phyloP scores from a whole-genome alignment of 2,888 invertebrate genomes.

The Dinocampus coccinellae region DNA sequence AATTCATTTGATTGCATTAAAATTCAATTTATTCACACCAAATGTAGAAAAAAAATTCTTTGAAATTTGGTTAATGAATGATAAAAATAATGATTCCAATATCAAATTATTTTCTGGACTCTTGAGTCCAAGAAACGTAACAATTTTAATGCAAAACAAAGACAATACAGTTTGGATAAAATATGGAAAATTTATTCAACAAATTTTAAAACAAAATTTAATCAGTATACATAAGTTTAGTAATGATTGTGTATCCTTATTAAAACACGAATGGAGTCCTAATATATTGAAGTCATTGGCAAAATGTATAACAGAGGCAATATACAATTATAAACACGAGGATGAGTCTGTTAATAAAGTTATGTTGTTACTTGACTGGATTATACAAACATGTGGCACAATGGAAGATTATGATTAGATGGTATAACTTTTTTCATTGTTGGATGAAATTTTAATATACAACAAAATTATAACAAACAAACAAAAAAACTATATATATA shows the following conservation, averaged over 20 bases:
- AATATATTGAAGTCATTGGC: conserved; percentile 55
- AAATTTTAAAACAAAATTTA: conserved; percentile 72
- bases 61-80: conserved; percentile 57
- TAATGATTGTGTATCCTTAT: conserved; percentile 77
- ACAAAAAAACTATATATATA: background rate
- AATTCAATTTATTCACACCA: conserved; percentile 52
- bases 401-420: conserved; percentile 48
- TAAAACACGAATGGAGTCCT: conserved; percentile 77
- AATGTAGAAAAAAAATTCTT: conserved; percentile 57
- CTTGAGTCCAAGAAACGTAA: conserved; percentile 62
- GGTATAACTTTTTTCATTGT: background rate
- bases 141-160: conserved; percentile 52
- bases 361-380: conserved; percentile 60
- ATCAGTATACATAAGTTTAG: conserved; percentile 75
- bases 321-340: conserved; percentile 52
- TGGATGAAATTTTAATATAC: background rate
- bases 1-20: conserved; percentile 53
- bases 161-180: conserved; percentile 52
- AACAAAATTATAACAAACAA: background rate
- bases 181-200: conserved; percentile 58
- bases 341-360: conserved; percentile 58
- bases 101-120: conserved; percentile 56
- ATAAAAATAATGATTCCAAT: conserved; percentile 45
- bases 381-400: conserved; percentile 58
- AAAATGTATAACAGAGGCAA: conserved; percentile 58